Evolutionary conservation across 1,140 invertebrate species (phyloP).

Genomic region (Ganaspis sp.): DNA sequence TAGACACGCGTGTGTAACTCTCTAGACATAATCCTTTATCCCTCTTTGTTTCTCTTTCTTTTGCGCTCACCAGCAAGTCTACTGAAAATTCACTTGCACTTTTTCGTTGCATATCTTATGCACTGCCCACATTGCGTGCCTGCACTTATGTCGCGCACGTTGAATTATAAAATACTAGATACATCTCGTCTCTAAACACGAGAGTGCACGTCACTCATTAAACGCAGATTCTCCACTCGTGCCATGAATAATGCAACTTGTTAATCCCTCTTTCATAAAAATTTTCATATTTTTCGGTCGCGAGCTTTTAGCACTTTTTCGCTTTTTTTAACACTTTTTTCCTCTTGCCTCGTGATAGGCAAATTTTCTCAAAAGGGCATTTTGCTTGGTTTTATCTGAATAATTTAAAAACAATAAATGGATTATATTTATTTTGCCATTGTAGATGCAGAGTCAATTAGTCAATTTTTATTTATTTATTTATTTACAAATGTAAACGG

Average conservation of each 20-base stretch:
- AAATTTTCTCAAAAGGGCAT: too few species aligned
- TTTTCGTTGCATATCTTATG: background rate
- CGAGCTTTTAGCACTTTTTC: too few species aligned
- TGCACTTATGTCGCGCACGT: slow-evolving; percentile 35
- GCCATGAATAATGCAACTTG: slow-evolving; percentile 50
- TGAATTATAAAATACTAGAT: slow-evolving; percentile 46
- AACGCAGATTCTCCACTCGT: slow-evolving; percentile 21
- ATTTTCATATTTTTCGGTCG: background rate
- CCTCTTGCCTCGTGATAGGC: too few species aligned
- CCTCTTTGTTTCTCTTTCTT: slow-evolving; percentile 34
- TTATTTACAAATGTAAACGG: too few species aligned
- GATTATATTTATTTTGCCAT: too few species aligned
- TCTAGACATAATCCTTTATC: slow-evolving; percentile 40
- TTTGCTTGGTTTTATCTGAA: too few species aligned
- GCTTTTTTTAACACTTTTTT: too few species aligned
- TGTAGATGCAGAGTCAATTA: too few species aligned
- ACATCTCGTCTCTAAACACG: slow-evolving; percentile 25
- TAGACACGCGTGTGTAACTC: slow-evolving; percentile 56
- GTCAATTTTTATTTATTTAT: too few species aligned
- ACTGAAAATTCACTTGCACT: slow-evolving; percentile 7
- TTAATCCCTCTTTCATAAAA: slow-evolving; percentile 29
- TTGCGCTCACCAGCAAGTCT: background rate
- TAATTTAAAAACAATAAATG: too few species aligned
- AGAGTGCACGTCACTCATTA: slow-evolving; percentile 16
- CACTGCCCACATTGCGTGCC: slow-evolving; percentile 37